Evolutionary conservation across 2,888 invertebrate species (phyloP).

Genomic region (Agrochola lychnidis): DNA sequence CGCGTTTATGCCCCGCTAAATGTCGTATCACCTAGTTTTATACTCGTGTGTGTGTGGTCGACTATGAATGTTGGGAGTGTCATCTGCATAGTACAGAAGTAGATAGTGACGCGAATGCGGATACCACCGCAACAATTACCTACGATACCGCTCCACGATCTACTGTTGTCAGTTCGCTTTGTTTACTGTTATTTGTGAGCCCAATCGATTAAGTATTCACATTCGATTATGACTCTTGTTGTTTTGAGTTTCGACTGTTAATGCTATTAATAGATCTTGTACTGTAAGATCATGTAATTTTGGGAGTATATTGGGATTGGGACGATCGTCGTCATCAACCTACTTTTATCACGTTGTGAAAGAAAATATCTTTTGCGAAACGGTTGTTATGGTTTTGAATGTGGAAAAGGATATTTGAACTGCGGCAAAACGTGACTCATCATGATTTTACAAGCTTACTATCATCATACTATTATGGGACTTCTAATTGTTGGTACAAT

Average conservation of each 20-base stretch:
- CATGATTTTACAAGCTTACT: neutral
- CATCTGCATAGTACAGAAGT: neutral
- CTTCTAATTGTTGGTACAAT: neutral
- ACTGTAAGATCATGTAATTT: constrained; percentile 19
- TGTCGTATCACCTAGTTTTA: neutral
- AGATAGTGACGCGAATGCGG: constrained; percentile 51
- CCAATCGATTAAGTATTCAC: constrained; percentile 37
- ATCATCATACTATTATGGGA: neutral
- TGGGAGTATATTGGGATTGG: constrained; percentile 4
- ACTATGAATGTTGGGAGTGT: constrained; percentile 12
- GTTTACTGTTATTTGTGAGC: constrained; percentile 53
- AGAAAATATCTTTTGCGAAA: neutral
- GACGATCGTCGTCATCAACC: neutral
- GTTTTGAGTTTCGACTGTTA: constrained; percentile 19
- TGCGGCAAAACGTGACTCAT: neutral
- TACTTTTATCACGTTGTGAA: constrained; percentile 1
- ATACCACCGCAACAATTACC: constrained; percentile 55
- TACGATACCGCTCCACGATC: constrained; percentile 51
- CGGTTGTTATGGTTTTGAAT: neutral
- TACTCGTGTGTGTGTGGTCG: constrained; percentile 26
- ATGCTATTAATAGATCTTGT: constrained; percentile 25
- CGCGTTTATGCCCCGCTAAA: constrained; percentile 15
- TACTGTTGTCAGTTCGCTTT: constrained; percentile 45
- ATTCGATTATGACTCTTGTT: constrained; percentile 44
- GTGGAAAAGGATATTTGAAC: neutral